phyloP scores from a whole-genome alignment of 2,888 invertebrate species.

The Willowsia nigromaculata region DNA sequence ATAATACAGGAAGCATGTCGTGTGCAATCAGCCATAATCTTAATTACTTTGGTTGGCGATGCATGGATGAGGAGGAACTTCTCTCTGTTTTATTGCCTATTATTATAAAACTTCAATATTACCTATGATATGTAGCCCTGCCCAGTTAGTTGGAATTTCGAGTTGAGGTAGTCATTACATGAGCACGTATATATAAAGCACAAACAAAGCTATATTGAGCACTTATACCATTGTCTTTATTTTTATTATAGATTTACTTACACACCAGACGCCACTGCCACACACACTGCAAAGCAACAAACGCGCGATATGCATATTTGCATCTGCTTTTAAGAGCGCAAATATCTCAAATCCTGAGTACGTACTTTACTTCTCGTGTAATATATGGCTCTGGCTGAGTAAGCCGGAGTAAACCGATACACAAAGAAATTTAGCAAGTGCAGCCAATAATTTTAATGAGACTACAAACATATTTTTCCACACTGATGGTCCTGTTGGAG shows the following conservation, averaged over 20 bases:
- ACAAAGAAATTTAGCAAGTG: slow-evolving; percentile 15
- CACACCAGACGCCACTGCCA: too few species aligned
- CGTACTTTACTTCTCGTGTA: neutral
- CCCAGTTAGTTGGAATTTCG: neutral
- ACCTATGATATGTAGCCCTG: neutral
- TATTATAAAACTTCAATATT: slow-evolving; percentile 11
- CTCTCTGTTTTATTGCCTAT: neutral
- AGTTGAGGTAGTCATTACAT: neutral
- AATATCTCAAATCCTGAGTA: neutral
- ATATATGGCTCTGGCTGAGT: neutral
- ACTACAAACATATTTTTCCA: neutral
- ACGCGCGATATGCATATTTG: neutral
- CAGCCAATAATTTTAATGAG: slow-evolving; percentile 61
- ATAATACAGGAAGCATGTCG: slow-evolving; percentile 25
- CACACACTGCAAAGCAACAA: neutral
- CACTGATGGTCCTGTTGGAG: neutral
- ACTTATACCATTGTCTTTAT: slow-evolving; percentile 12
- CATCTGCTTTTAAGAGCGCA: neutral
- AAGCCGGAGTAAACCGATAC: neutral
- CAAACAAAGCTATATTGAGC: neutral
- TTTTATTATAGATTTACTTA: neutral
- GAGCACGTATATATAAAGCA: neutral
- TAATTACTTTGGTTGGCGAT: slow-evolving; percentile 50
- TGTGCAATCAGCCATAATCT: slow-evolving; percentile 54
- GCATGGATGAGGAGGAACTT: neutral